Conservation (phyloP, 2,797 vertebrate genomes). For the Geotrypetes seraphini region DNA sequence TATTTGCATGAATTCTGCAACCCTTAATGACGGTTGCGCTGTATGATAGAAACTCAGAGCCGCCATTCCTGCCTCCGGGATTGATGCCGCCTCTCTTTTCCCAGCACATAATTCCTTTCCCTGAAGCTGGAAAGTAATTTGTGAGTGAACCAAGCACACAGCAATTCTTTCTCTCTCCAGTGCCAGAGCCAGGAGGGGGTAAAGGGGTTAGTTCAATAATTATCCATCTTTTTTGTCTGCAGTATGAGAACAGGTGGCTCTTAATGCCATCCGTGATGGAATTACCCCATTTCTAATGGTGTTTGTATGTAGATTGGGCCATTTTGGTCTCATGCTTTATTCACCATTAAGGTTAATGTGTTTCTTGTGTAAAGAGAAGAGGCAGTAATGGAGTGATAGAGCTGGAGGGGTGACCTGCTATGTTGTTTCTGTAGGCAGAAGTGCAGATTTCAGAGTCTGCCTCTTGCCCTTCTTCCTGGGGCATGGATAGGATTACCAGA, state of each 20-base stretch:
- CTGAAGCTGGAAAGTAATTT: too few relatives aligned
- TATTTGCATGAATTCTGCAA: too few relatives aligned
- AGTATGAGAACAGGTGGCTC: background rate
- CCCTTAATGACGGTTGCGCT: too few relatives aligned
- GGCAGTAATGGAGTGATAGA: conserved; percentile 10
- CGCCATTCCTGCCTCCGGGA: too few relatives aligned
- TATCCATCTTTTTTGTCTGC: background rate
- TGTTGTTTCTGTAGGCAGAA: too few relatives aligned
- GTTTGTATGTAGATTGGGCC: conserved; percentile 12
- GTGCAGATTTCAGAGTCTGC: too few relatives aligned
- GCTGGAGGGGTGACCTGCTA: too few relatives aligned
- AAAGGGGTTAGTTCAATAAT: background rate
- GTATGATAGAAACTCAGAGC: too few relatives aligned
- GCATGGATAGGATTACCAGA: too few relatives aligned
- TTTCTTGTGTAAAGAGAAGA: conserved; percentile 14
- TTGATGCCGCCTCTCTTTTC: too few relatives aligned
- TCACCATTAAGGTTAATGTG: conserved; percentile 19
- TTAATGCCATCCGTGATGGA: background rate
- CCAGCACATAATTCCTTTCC: too few relatives aligned
- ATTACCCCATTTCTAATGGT: background rate
- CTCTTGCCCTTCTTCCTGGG: too few relatives aligned
- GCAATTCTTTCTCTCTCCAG: background rate
- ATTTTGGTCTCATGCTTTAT: conserved; percentile 3
- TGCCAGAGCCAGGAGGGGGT: background rate
- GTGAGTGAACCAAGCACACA: background rate